Evolutionary conservation across 2,888 invertebrate species (phyloP).

Genomic region (Luperina testacea): DNA sequence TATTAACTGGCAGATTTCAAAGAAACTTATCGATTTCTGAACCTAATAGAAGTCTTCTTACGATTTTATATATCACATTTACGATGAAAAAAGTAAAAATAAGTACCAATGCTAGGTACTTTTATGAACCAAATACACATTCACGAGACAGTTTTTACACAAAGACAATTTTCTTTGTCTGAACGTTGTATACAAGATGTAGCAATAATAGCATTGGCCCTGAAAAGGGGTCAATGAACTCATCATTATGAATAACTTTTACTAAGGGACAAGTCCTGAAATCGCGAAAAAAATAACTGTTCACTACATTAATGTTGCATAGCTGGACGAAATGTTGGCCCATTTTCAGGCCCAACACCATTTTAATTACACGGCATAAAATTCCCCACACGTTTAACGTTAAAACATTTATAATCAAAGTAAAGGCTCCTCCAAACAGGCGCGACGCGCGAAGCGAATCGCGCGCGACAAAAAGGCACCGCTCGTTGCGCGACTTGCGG

Average conservation of each 20-base stretch:
- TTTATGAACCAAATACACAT: not conserved
- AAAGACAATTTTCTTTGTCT: not conserved
- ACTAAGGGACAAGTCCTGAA: not conserved
- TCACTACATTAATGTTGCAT: not conserved
- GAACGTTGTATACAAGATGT: not conserved
- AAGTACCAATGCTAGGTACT: not conserved
- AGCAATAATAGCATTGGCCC: not conserved
- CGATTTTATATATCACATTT: not conserved
- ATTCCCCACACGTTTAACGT: not conserved
- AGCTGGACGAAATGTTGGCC: not conserved
- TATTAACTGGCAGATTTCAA: constrained; percentile 23
- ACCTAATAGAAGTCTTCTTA: not conserved
- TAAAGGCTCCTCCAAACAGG: too few species aligned
- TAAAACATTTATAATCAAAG: not conserved
- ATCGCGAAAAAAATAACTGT: not conserved
- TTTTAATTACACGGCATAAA: not conserved
- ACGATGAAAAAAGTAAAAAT: not conserved
- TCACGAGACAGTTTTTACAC: not conserved
- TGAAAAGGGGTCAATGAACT: not conserved
- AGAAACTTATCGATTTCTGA: constrained; percentile 2
- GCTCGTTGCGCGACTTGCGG: too few species aligned
- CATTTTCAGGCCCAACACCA: not conserved
- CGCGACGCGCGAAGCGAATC: too few species aligned
- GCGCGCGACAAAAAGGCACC: too few species aligned
- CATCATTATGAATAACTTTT: too few species aligned